A percentile compares a stretch with the other conserved stretches of the same genome.
Evolutionary conservation across 2,113 vertebrate species (phyloP).

Genomic region (Arenaria interpres): DNA sequence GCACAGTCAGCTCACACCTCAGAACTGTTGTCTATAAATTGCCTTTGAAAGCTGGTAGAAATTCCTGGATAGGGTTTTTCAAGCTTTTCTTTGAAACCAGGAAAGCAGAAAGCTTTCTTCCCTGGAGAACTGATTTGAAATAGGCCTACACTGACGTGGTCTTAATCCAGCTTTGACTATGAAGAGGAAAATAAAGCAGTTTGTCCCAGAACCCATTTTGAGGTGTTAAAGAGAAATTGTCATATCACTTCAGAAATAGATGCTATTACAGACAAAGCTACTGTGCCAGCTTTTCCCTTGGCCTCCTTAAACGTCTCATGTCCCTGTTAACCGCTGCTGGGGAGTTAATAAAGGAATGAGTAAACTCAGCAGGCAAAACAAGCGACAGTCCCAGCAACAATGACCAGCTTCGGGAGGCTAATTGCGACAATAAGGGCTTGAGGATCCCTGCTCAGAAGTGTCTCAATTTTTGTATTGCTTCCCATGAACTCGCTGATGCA

Average conservation of each 20-base stretch:
- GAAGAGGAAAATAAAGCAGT: background rate
- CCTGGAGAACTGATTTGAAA: background rate
- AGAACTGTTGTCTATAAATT: background rate
- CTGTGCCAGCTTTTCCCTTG: background rate
- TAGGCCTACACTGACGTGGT: background rate
- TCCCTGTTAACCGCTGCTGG: background rate
- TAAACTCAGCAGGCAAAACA: background rate
- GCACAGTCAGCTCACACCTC: background rate
- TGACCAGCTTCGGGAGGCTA: background rate
- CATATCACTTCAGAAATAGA: background rate
- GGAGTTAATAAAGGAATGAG: background rate
- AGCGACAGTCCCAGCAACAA: background rate
- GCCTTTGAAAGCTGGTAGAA: background rate
- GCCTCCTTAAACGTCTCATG: background rate
- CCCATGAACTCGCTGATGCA: background rate
- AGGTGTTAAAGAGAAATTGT: background rate
- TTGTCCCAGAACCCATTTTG: background rate
- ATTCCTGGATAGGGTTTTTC: background rate
- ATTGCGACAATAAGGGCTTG: background rate
- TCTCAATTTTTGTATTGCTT: background rate
- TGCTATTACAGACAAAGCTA: background rate
- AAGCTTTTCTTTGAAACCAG: background rate
- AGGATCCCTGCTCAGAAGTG: background rate
- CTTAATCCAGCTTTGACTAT: background rate
- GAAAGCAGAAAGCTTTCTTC: background rate